A percentile compares a stretch with the other conserved stretches of the same genome.
Evolutionary conservation across 2,888 invertebrate species (phyloP).

Genomic region (Priocnemis perturbator): DNA sequence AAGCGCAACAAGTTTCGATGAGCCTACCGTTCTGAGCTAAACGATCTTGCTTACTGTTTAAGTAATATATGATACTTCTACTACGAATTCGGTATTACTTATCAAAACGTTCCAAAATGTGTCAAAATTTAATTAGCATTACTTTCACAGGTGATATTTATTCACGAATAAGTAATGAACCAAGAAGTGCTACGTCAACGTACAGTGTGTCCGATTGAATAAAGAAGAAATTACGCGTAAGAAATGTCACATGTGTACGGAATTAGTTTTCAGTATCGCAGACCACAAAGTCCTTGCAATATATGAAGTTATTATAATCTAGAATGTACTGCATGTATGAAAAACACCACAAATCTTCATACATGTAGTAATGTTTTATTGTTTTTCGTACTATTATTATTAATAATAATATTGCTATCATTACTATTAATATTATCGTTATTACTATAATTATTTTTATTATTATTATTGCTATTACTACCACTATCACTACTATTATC

Average conservation of each 20-base stretch:
- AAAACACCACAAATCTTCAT: neutral
- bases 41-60: conserved; percentile 2
- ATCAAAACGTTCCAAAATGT: neutral
- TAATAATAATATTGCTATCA: neutral
- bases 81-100: conserved; percentile 48
- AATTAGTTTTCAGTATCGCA: too few species aligned
- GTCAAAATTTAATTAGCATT: conserved; percentile 9
- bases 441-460: neutral
- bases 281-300: too few species aligned
- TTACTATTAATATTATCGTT: neutral
- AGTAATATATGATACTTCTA: conserved; percentile 45
- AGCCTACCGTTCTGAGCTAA: too few species aligned
- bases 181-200: too few species aligned
- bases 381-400: conserved; percentile 3
- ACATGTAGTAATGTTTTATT: conserved; percentile 21
- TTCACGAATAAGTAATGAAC: conserved; percentile 10
- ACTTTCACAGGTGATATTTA: conserved; percentile 31
- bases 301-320: too few species aligned
- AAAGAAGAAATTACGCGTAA: too few species aligned
- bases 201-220: too few species aligned
- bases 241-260: too few species aligned
- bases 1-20: too few species aligned
- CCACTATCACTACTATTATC: too few species aligned
- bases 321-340: too few species aligned
- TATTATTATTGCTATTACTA: too few species aligned